Conservation (phyloP, 1,140 invertebrate genomes). For the Dinoponera quadriceps region DNA sequence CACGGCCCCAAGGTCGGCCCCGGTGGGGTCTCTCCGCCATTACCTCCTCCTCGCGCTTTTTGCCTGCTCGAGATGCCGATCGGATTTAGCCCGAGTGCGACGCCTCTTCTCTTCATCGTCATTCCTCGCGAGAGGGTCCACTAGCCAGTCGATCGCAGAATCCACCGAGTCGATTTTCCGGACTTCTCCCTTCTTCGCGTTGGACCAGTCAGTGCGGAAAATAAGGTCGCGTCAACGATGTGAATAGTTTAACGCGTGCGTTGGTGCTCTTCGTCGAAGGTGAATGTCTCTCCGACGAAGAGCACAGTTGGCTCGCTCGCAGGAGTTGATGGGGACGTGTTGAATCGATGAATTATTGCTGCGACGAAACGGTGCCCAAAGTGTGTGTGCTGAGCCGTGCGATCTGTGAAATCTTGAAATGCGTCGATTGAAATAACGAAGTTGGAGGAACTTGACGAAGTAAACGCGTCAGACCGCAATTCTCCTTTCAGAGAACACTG, state of each 20-base stretch:
- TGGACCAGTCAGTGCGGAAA: background rate
- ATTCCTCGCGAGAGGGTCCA: slow-evolving; percentile 28
- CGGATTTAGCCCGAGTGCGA: slow-evolving; percentile 71
- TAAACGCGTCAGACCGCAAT: slow-evolving; percentile 7
- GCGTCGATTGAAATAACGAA: background rate
- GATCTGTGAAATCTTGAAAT: background rate
- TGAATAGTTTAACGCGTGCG: slow-evolving; percentile 34
- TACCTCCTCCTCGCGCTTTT: slow-evolving; percentile 60
- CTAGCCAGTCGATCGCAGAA: slow-evolving; percentile 23
- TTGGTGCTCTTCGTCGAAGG: slow-evolving; percentile 28
- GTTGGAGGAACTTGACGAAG: no score
- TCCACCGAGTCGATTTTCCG: background rate
- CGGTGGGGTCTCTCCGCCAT: slow-evolving; percentile 23
- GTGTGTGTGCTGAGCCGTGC: background rate
- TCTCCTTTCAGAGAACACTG: slow-evolving; percentile 79
- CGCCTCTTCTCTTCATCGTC: slow-evolving; percentile 54
- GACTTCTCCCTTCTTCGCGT: background rate
- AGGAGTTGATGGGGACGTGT: slow-evolving; percentile 12
- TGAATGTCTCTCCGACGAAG: slow-evolving; percentile 39
- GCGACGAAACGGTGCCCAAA: background rate
- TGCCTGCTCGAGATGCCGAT: slow-evolving; percentile 58
- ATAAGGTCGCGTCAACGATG: slow-evolving; percentile 35
- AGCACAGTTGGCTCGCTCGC: slow-evolving; percentile 30
- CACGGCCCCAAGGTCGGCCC: slow-evolving; percentile 48
- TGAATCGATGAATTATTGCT: background rate